Conservation (phyloP, 2,113 vertebrate species). For the Nicator chloris region DNA sequence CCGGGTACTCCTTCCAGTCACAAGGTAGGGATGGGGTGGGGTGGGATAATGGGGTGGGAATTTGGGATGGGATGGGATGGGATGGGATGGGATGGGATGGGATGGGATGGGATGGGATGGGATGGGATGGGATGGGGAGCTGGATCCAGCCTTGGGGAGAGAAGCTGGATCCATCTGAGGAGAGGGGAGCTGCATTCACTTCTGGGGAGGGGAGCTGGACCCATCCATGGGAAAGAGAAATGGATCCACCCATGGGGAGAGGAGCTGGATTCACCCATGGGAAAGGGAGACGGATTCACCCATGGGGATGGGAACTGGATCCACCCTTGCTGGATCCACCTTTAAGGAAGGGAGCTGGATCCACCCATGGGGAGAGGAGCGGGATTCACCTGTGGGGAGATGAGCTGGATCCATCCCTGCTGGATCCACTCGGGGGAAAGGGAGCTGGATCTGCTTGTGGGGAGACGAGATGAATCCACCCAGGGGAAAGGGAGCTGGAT, state of each 20-base stretch:
- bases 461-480: not conserved
- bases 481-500: accelerated
- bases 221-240: not conserved
- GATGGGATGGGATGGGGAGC: not conserved
- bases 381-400: not conserved
- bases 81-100: not conserved
- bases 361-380: not conserved
- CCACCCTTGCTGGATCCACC: no score
- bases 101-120: not conserved
- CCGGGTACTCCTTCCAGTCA: slow-evolving; percentile 74
- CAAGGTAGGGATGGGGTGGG: slow-evolving; percentile 78
- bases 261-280: not conserved
- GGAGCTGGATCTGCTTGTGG: not conserved
- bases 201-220: not conserved
- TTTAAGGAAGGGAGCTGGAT: not conserved
- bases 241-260: not conserved
- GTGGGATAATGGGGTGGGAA: not conserved
- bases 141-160: not conserved
- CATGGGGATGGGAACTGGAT: not conserved
- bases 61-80: not conserved
- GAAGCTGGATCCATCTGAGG: not conserved
- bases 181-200: no score
- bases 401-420: not conserved
- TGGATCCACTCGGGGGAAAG: no score
- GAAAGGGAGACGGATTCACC: not conserved